These are phyloP conservation scores for Thecocarcelia acutangulata DNA, from an alignment of 2,888 invertebrate species.

Conservation along the genomic window DNA sequence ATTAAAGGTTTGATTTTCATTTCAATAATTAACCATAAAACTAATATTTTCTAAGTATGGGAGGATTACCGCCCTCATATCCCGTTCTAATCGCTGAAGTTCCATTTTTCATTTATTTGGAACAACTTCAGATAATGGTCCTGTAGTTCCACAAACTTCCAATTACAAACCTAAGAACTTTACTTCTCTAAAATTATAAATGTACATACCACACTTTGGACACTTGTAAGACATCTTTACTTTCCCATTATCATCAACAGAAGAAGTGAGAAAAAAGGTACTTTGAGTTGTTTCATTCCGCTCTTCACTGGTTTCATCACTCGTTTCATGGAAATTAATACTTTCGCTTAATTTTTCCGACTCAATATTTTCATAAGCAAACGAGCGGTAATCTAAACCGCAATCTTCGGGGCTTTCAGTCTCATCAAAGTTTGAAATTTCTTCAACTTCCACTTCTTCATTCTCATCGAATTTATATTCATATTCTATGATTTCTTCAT, in stretches of 20 bases:
- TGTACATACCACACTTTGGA: constrained; percentile 55
- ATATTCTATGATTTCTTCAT: constrained; percentile 51
- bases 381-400: constrained; percentile 24
- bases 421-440: constrained; percentile 15
- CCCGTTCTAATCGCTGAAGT: no score
- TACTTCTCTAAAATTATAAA: no score
- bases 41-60: no score
- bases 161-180: no score
- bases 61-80: no score
- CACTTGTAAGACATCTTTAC: constrained; percentile 61
- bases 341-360: constrained; percentile 17
- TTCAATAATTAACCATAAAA: no score
- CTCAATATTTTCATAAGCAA: constrained; percentile 31
- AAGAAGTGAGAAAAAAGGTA: constrained; percentile 43
- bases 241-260: constrained; percentile 59
- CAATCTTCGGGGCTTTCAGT: constrained; percentile 10
- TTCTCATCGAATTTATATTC: constrained; percentile 53
- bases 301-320: constrained; percentile 19
- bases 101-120: no score
- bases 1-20: no score
- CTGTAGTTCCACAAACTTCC: no score
- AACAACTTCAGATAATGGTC: no score
- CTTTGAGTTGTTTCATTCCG: constrained; percentile 8
- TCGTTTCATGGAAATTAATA: constrained; percentile 14
- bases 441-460: constrained; percentile 38